These are phyloP conservation scores for Morpho achilles DNA, from an alignment of 2,888 invertebrate genomes.

Conservation along the genomic window DNA sequence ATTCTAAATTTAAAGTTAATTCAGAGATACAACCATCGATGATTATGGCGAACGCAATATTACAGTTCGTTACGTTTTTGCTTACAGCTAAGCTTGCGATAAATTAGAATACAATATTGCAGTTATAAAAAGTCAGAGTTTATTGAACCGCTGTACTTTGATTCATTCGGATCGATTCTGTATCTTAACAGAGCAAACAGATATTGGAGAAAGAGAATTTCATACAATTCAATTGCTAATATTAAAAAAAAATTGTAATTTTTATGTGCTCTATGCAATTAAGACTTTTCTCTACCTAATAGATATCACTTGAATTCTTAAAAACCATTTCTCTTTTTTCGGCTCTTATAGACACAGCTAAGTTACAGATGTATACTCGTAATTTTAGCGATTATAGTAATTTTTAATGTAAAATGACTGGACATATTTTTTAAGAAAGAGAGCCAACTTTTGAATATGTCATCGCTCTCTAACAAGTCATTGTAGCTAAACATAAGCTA, in stretches of 20 bases:
- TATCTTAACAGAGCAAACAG: constrained; percentile 2
- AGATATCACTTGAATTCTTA: no score
- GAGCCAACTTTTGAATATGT: no score
- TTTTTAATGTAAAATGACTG: no score
- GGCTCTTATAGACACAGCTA: no score
- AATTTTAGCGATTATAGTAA: no score
- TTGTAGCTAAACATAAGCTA: no score
- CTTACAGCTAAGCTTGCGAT: constrained; percentile 6
- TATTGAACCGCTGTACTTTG: constrained; percentile 1
- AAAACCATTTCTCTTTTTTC: no score
- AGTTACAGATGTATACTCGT: no score
- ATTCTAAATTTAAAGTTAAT: no score
- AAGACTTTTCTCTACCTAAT: not conserved
- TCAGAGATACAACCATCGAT: not conserved
- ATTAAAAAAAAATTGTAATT: not conserved
- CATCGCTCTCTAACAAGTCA: no score
- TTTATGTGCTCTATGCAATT: not conserved
- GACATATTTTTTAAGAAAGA: no score
- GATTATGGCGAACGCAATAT: constrained; percentile 5
- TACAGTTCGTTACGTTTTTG: constrained; percentile 8
- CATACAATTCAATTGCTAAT: no score
- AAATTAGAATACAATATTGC: constrained; percentile 9
- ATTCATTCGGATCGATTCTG: not conserved
- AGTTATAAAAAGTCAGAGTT: constrained; percentile 1
- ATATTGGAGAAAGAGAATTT: not conserved